phyloP scores from a whole-genome alignment of 2,797 vertebrate genomes.

The Paratrypauchen microcephalus region DNA sequence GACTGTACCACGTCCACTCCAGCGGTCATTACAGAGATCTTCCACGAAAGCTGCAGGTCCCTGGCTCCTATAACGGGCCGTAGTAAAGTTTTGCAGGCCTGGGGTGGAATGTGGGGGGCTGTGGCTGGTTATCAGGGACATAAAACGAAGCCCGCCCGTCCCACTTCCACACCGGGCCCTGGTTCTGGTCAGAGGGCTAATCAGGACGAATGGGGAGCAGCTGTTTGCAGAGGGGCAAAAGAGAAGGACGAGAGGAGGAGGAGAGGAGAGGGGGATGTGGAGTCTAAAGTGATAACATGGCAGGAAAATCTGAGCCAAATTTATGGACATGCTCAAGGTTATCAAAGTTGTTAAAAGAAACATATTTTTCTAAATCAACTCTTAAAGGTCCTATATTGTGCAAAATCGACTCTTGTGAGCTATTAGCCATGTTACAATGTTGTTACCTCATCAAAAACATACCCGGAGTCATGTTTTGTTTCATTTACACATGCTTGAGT shows the following conservation, averaged over 20 bases:
- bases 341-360: too few species aligned
- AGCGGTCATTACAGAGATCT: conserved; percentile 8
- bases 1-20: neutral
- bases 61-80: conserved; percentile 17
- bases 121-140: conserved; percentile 66
- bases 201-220: conserved; percentile 71
- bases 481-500: too few species aligned
- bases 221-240: conserved; percentile 44
- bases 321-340: neutral
- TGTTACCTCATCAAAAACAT: too few species aligned
- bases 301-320: conserved; percentile 50
- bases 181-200: conserved; percentile 62
- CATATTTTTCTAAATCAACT: too few species aligned
- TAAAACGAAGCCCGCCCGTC: conserved; percentile 55
- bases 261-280: conserved; percentile 12
- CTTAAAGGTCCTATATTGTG: too few species aligned
- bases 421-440: too few species aligned
- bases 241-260: neutral
- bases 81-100: conserved; percentile 38
- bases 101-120: conserved; percentile 68
- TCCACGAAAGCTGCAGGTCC: conserved; percentile 30
- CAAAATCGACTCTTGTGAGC: too few species aligned
- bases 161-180: conserved; percentile 42
- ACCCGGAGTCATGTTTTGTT: too few species aligned
- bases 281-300: conserved; percentile 41